Conservation (phyloP, 2,797 vertebrate genomes). For the Carcharodon carcharias region DNA sequence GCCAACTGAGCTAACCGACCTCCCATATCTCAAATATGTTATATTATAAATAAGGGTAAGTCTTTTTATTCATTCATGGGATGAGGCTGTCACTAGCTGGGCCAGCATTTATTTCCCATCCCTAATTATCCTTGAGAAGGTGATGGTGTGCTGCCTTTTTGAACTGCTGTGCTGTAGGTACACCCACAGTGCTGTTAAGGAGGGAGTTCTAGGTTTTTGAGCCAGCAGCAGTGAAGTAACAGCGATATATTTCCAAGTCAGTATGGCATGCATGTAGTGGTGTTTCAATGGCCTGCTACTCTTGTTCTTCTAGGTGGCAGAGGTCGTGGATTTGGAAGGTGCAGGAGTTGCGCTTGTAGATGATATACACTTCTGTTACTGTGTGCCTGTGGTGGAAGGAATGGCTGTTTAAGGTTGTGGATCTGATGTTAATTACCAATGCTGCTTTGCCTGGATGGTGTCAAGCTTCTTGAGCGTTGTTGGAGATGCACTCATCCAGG, state of each 20-base stretch:
- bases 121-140: not conserved
- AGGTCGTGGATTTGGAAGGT: not conserved
- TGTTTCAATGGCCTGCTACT: not conserved
- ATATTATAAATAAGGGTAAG: not conserved
- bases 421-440: not conserved
- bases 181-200: not conserved
- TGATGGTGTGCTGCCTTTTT: not conserved
- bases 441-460: not conserved
- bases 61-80: not conserved
- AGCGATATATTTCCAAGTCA: not conserved
- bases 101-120: not conserved
- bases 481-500: not conserved
- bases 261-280: not conserved
- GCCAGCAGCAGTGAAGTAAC: too few species aligned
- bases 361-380: too few species aligned
- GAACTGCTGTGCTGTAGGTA: not conserved
- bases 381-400: not conserved
- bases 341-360: not conserved
- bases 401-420: not conserved
- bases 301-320: not conserved
- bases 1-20: too few species aligned
- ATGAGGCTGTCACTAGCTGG: not conserved
- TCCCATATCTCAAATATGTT: not conserved
- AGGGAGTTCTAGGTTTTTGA: not conserved
- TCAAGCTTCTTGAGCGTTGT: not conserved